These are phyloP conservation scores for Calosoma granatense DNA, from an alignment of 1,140 invertebrate species.

Conservation along the genomic window DNA sequence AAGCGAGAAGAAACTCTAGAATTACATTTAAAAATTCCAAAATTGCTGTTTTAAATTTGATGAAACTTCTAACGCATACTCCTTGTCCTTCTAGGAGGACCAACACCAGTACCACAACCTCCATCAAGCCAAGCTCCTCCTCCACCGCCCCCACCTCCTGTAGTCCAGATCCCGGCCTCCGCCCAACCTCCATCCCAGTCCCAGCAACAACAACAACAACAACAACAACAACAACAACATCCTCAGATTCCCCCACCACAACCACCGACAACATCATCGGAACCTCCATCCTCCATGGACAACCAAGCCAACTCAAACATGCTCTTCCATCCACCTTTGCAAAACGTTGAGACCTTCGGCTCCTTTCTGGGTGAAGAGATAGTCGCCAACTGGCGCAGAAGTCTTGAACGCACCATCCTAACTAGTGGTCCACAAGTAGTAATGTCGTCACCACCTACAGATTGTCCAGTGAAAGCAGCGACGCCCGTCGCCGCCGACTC, in stretches of 20 bases:
- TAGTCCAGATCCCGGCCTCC: conserved; percentile 12
- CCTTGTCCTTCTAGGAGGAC: not conserved
- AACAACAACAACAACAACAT: not conserved
- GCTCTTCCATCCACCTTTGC: conserved; percentile 46
- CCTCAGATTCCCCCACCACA: not conserved
- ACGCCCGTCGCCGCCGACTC: conserved; percentile 32
- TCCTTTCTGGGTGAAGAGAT: conserved; percentile 65
- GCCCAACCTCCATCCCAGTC: not conserved
- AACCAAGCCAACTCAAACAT: not conserved
- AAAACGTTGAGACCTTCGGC: conserved; percentile 60
- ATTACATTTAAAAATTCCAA: too few species aligned
- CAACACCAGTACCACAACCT: too few species aligned
- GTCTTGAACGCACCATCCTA: conserved; percentile 52
- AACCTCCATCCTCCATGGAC: conserved; percentile 15
- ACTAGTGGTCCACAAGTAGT: conserved; percentile 16
- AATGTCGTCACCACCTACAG: conserved; percentile 14
- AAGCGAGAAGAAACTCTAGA: too few species aligned
- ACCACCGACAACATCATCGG: conserved; percentile 18
- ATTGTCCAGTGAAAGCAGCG: conserved; percentile 29
- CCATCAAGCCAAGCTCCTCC: not conserved
- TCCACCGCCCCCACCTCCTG: conserved; percentile 11
- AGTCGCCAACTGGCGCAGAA: conserved; percentile 64
- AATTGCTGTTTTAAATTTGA: too few species aligned
- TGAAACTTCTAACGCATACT: not conserved
- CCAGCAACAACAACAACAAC: not conserved